Percentiles rank a stretch among this genome's conserved stretches.
Conservation (phyloP, 2,113 vertebrate genomes). For the Ahaetulla prasina region DNA sequence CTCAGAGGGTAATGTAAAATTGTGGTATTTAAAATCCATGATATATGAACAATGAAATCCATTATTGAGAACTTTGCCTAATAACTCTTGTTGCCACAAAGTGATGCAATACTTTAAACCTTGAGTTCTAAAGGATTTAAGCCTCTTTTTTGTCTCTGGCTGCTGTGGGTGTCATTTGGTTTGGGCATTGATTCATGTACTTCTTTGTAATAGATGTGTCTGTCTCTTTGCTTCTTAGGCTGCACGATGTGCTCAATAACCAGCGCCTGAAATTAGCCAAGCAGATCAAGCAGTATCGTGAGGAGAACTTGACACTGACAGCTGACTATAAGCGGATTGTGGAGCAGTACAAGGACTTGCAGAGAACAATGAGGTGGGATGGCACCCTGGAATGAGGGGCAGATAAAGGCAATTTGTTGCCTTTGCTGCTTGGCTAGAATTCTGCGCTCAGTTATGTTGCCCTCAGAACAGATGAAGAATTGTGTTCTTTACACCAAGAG, state of each 20-base stretch:
- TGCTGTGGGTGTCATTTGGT: too few relatives aligned
- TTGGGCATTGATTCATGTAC: fast-evolving
- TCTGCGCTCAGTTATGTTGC: not conserved
- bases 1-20: not conserved
- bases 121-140: not conserved
- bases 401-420: too few relatives aligned
- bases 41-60: not conserved
- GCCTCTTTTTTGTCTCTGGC: not conserved
- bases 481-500: not conserved
- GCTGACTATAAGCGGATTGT: constrained; percentile 60
- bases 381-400: too few relatives aligned
- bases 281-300: constrained; percentile 65
- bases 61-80: not conserved
- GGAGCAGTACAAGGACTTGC: constrained; percentile 70
- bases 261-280: constrained; percentile 52
- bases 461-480: not conserved
- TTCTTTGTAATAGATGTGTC: not conserved
- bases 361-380: constrained; percentile 75
- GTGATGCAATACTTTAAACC: not conserved
- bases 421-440: too few relatives aligned
- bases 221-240: constrained; percentile 51
- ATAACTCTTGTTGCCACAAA: not conserved
- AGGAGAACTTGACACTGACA: constrained; percentile 64
- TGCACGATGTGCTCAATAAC: constrained; percentile 64
- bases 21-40: not conserved